A percentile compares a stretch with the other conserved stretches of the same genome.
Evolutionary conservation across 2,113 vertebrate species (phyloP).

Genomic region (Terrapene triunguis): DNA sequence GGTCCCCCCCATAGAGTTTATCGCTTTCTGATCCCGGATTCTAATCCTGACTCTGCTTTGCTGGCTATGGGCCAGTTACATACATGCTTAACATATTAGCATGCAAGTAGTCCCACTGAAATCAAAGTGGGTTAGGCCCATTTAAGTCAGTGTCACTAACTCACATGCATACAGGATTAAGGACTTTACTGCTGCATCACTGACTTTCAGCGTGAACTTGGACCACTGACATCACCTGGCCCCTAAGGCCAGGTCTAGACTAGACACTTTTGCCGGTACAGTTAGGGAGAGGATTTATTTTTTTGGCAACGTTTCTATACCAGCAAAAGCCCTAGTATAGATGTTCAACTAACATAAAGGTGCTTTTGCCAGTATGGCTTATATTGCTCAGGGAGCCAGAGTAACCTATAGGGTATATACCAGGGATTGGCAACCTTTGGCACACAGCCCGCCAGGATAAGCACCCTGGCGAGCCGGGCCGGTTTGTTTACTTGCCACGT

Average conservation of each 20-base stretch:
- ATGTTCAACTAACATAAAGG: not conserved
- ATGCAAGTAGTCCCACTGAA: not conserved
- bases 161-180: not conserved
- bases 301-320: not conserved
- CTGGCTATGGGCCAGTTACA: not conserved
- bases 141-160: not conserved
- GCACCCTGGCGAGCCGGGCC: no score
- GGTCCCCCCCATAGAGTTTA: no score
- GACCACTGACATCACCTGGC: not conserved
- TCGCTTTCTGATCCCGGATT: not conserved
- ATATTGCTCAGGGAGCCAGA: not conserved
- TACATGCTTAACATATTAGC: not conserved
- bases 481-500: no score
- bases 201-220: not conserved
- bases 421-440: no score
- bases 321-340: not conserved
- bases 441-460: no score
- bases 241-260: not conserved
- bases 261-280: not conserved
- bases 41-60: not conserved
- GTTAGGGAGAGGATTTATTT: not conserved
- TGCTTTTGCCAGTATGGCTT: not conserved
- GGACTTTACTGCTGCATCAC: not conserved
- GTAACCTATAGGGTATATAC: not conserved
- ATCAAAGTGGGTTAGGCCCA: no score